Base-by-base conservation (phyloP, 2,888 invertebrate species). In the Rhamnusium bicolor region DNA sequence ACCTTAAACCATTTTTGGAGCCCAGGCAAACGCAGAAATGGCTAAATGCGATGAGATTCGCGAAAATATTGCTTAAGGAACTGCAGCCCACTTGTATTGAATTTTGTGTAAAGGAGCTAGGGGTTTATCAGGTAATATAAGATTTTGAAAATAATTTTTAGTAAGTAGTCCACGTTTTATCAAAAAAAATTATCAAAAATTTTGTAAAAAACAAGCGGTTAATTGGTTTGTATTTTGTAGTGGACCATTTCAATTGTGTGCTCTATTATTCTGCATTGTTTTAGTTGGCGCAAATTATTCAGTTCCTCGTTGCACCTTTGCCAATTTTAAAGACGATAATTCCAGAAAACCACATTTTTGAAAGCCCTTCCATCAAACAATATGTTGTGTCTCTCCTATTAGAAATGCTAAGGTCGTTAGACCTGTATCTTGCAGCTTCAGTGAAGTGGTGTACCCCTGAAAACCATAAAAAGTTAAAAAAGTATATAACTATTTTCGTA, bases 1-100 rank as follows among this genome's bases (percentile, higher is more conserved):
- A 91, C 46, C 88, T 92, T 10, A 92, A 92, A 72, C 88, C 90
- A 0, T 90, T 90, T 80, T 90, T 94, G 75, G 92, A 92, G 82
- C 93, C 93, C 5, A 77, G 91, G 80, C 87, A 89, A 72, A 89
- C 91, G 0, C 87, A 88, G 7, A 89, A 90, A 77, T 92, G 92
- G 91, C 87, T 90, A 49, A 89, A 85, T 81, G 87, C 90, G 7
- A 82, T 88, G 16, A 84, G 88, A 1, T 92, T 92, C 84, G 85
- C 89, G 0, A 85, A 88, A 53, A 87, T 87, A 68, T 81, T 92
- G 18, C 73, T 91, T 1, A 86, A 87, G 49, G 88, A 87, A 75
- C 81, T 92, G 40, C 87, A 89, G 73, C 90, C 91, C 7, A 87
- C 87, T 78, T 89, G 89, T 74, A 86, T 93, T 54, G 87, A 90